A percentile compares a stretch with the other conserved stretches of the same genome.
These are phyloP conservation scores for Perodicticus potto DNA, from an alignment of 2,797 vertebrate genomes.

Conservation along the genomic window DNA sequence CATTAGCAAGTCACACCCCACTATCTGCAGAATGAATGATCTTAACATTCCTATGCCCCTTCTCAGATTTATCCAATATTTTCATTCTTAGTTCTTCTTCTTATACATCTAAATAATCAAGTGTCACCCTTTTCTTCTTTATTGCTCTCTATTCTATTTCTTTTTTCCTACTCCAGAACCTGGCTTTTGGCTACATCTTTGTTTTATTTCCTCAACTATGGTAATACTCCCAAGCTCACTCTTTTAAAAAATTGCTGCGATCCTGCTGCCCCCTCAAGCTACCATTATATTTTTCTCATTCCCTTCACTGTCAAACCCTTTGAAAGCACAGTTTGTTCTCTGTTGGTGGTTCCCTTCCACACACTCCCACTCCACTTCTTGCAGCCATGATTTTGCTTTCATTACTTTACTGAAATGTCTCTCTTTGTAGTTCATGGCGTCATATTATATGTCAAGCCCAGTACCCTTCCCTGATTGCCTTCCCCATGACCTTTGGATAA, in stretches of 20 bases:
- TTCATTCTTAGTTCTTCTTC: background rate
- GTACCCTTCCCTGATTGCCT: background rate
- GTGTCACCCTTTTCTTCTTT: background rate
- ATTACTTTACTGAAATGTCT: background rate
- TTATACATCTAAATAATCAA: background rate
- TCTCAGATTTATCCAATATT: background rate
- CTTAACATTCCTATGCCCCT: background rate
- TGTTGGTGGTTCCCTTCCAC: background rate
- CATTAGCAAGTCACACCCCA: background rate
- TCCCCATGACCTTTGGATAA: background rate
- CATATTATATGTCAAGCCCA: background rate
- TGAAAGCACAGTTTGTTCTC: background rate
- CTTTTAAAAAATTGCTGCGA: background rate
- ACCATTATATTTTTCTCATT: background rate
- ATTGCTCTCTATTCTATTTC: background rate
- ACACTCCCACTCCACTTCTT: background rate
- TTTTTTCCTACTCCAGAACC: background rate
- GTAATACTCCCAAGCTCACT: background rate
- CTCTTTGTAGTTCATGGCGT: background rate
- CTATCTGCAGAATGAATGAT: background rate
- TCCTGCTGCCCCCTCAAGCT: background rate
- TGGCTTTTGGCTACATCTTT: background rate
- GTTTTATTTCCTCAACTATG: background rate
- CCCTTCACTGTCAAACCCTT: background rate
- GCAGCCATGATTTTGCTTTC: background rate